These are phyloP conservation scores for Propithecus coquereli DNA, from an alignment of 2,113 vertebrate genomes.

Conservation along the genomic window DNA sequence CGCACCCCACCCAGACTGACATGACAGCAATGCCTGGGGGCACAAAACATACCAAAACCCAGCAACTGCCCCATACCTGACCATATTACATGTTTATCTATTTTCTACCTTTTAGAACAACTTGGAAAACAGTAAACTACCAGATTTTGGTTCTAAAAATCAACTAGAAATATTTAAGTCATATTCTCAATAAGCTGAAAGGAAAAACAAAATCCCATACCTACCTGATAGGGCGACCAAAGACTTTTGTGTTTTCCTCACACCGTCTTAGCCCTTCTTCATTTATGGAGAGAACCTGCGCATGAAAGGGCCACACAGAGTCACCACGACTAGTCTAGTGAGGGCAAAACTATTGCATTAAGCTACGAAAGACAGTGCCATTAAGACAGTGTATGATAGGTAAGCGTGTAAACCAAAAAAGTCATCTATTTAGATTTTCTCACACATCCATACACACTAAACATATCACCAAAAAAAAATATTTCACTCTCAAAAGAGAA, in stretches of 20 bases:
- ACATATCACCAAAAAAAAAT: fast-evolving
- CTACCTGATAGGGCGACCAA: conserved; percentile 96
- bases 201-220: background rate
- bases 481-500: background rate
- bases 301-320: fast-evolving
- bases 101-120: background rate
- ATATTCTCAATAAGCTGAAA: background rate
- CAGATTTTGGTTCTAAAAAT: background rate
- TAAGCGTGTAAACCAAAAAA: fast-evolving
- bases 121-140: background rate
- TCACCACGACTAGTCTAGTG: fast-evolving
- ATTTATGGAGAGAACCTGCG: conserved; percentile 94
- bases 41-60: fast-evolving
- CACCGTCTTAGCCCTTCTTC: conserved; percentile 95
- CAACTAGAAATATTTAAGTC: background rate
- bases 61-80: fast-evolving
- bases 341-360: fast-evolving
- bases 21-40: fast-evolving
- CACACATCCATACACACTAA: too few relatives aligned
- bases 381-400: fast-evolving
- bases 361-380: fast-evolving
- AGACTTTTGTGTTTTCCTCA: conserved; percentile 95
- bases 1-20: fast-evolving
- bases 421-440: fast-evolving
- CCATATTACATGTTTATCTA: fast-evolving